A percentile compares a stretch with the other conserved stretches of the same genome.
Evolutionary conservation across 2,888 invertebrate genomes (phyloP).

Genomic region (Argyra leucocephala): DNA sequence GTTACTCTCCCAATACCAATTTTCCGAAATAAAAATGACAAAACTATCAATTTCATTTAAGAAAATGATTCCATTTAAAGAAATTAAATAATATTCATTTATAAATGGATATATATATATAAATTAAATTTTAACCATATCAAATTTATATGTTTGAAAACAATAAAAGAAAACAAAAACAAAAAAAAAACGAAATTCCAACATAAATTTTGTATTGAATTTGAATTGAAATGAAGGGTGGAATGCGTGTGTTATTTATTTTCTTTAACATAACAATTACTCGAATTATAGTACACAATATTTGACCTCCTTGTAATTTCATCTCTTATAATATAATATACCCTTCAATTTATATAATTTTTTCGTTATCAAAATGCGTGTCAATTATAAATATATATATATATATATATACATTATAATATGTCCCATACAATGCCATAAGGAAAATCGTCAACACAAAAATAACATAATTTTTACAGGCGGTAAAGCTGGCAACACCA

Average conservation of each 20-base stretch:
- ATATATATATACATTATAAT: too few species aligned
- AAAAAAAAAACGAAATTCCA: too few species aligned
- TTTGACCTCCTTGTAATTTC: neutral
- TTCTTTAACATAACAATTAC: neutral
- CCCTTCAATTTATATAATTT: neutral
- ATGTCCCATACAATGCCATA: neutral
- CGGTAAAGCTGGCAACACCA: neutral
- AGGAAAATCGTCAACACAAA: neutral
- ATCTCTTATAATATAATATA: neutral
- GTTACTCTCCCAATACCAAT: too few species aligned
- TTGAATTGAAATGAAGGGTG: neutral
- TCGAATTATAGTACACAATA: neutral
- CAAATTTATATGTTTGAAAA: too few species aligned
- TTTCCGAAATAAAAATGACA: too few species aligned
- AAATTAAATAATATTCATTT: too few species aligned
- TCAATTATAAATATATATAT: too few species aligned
- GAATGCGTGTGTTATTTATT: neutral
- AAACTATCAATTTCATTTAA: too few species aligned
- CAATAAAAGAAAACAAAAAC: too few species aligned
- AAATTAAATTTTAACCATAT: too few species aligned
- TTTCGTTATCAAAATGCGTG: neutral
- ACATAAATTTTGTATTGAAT: neutral
- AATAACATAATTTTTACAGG: neutral
- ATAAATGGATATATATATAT: too few species aligned
- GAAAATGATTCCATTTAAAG: too few species aligned